Base-by-base conservation (phyloP, 2,888 invertebrate species). In the Xylota sylvarum region DNA sequence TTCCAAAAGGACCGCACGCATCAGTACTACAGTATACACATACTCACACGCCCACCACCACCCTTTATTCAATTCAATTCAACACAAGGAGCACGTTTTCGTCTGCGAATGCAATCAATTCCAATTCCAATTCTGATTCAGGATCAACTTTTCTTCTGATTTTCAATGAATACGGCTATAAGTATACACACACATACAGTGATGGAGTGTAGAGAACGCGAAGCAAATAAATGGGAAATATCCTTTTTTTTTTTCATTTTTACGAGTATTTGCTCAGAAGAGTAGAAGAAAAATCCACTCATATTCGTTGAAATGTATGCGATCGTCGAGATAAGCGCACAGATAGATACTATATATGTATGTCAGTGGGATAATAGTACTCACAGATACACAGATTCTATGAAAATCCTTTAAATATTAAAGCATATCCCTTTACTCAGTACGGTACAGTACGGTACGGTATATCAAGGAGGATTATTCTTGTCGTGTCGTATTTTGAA, bases 61-160 rank as follows among this genome's bases (percentile, higher is more conserved):
- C 12, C 9, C 17, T 46, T 17, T 56, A 14, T 23, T 35, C 23
- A 35, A n/a, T 14, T 46, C 6, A 46, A 48, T 6, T 12, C 46
- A 17, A 64, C 10, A 19, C 46, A 50, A 52, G 67, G 1, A 37
- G 37, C 23, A 50, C 82, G 56, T 76, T 43, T 32, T 19, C 58
- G 82, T 77, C 67, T 79, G 80, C 50, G 84, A 79, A 79, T 84
- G 84, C 80, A 79, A 84, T 84, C 84, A 84, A 80, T 69, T 74
- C 30, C 74, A 81, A 81, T 79, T 79, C 67, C 72, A 78, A 78
- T 84, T 84, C 83, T 79, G 69, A 84, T 70, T 84, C 74, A 79
- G 74, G 67, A 83, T 74, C 67, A 84, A 55, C 19, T 69, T 73
- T 83, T 55, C 35, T 67, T 37, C n/a, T 52, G 10, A 46, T 50